Evolutionary conservation across 2,888 invertebrate genomes (phyloP), one percentile per base, ranked within the genome.

Genomic region (Nemotelus pantherinus): DNA sequence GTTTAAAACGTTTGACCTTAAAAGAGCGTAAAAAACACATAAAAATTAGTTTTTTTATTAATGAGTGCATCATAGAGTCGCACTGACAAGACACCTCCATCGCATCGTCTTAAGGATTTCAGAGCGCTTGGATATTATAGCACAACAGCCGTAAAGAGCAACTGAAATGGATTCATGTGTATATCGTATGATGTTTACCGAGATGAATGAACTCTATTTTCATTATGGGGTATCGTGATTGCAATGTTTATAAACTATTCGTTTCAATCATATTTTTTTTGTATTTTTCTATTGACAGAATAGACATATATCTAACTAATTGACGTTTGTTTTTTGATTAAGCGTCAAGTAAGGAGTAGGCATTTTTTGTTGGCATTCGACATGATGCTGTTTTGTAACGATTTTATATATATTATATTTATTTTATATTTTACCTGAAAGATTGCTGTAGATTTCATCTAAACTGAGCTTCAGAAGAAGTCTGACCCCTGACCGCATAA

Each of bases 1-100:
- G 45, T 67, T 67, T 77, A 55, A 75, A 58, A 67, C 44, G 67
- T 67, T 77, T 77, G 76, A 77, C 76, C 76, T 77, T 47, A 77
- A 68, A 77, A 68, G 68, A 67, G 45, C 60, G 60, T 74, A 74
- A 74, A 74, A 74, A 58, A 44, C 10, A 5, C 57, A 58, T 67
- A 77, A 77, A 58, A 67, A 68, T 41, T 58, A 57, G 53, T 57
- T 77, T 65, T n/a, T 53, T 67, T 76, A 63, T 75, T 53, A 25
- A 47, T 57, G 25, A 25, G 25, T 63, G 63, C 63, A 43, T 43
- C 63, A 63, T 63, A 63, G 58, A 58, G 63, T 43, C 63, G 43
- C 39, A 10, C 43, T 63, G 39, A 57, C 57, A 7, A 67, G 48
- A 67, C 50, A 67, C 50, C 50, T 48, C 67, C 25, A 45, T 57